phyloP scores from a whole-genome alignment of 2,113 vertebrate species.

The Rhinogobius similis region DNA sequence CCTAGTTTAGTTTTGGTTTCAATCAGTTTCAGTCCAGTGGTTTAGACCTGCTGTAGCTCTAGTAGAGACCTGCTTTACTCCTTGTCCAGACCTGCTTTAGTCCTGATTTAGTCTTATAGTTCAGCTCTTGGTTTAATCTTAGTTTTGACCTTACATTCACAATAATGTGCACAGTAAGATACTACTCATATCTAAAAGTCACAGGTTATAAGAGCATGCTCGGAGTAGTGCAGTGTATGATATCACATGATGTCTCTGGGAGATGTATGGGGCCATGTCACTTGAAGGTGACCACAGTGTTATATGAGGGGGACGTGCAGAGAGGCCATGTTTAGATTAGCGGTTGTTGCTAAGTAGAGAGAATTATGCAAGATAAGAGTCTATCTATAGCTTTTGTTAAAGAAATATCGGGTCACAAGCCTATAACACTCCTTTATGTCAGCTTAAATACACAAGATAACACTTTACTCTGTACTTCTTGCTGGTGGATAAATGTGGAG shows the following conservation, averaged over 20 bases:
- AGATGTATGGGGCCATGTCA: constrained; percentile 46
- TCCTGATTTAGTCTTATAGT: background rate
- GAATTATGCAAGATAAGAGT: constrained; percentile 34
- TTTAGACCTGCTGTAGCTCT: background rate
- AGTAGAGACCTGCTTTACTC: background rate
- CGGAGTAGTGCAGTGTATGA: constrained; percentile 19
- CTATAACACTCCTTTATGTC: constrained; percentile 17
- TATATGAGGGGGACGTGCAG: constrained; percentile 3
- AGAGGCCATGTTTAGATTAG: constrained; percentile 40
- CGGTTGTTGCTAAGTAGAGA: constrained; percentile 9
- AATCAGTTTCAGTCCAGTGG: too few species aligned
- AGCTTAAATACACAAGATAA: constrained; percentile 41
- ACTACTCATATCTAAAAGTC: constrained; percentile 19
- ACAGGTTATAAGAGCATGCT: constrained; percentile 14
- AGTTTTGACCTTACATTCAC: background rate
- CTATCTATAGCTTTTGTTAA: constrained; percentile 10
- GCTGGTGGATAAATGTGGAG: background rate
- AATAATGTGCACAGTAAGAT: too few species aligned
- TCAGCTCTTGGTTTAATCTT: too few species aligned
- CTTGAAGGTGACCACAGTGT: constrained; percentile 62
- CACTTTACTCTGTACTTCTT: background rate
- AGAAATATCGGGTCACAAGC: constrained; percentile 18
- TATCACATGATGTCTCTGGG: background rate
- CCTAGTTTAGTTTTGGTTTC: too few species aligned
- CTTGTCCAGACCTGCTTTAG: background rate